Evolutionary conservation across 2,888 invertebrate species (phyloP), one percentile per base, ranked within the genome.

Genomic region (Tetramorium bicarinatum): DNA sequence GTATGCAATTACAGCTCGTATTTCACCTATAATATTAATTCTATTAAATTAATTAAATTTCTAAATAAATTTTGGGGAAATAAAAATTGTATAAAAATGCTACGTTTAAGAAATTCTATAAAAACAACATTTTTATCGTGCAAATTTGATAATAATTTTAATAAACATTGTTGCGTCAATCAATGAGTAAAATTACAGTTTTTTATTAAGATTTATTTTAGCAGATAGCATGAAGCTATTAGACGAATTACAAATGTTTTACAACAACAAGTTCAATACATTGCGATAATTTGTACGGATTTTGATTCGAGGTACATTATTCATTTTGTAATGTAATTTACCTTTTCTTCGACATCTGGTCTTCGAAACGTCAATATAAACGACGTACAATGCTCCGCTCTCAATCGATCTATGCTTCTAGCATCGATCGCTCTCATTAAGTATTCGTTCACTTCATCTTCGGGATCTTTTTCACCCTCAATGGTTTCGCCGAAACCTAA

Each of bases 391-490:
- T 99, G 98, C 93, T 99, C 98, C 0, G 97, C 96, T 79, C 98
- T 96, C 77, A 99, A 96, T 75, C 97, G 96, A 95, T 99, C 99
- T 82, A 99, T 98, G 94, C 98, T 98, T 77, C 99, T 96, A 1
- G 99, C 99, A 95, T 99, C 99, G 88, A 99, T 99, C 18, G 99
- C 99, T 89, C 98, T 97, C 96, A 98, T 98, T 90, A 99, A 96
- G 95, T 99, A 99, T 91, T 99, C 99, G 94, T 99, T 99, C 34
- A 99, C 98, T 95, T 99, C 99, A 90, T 98, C 98, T 91, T 98
- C 98, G 0, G 98, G 98, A 94, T 97, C 97, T 94, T 97, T 97
- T 87, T 96, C 96, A 54, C 90, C 66, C 90, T 97, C 97, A 38
- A 95, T 95, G 79, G 95, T 96, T 84, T 97, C 97, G 56, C 97